These are phyloP conservation scores for Andrena flavipes DNA, from an alignment of 2,888 invertebrate genomes.

Conservation along the genomic window DNA sequence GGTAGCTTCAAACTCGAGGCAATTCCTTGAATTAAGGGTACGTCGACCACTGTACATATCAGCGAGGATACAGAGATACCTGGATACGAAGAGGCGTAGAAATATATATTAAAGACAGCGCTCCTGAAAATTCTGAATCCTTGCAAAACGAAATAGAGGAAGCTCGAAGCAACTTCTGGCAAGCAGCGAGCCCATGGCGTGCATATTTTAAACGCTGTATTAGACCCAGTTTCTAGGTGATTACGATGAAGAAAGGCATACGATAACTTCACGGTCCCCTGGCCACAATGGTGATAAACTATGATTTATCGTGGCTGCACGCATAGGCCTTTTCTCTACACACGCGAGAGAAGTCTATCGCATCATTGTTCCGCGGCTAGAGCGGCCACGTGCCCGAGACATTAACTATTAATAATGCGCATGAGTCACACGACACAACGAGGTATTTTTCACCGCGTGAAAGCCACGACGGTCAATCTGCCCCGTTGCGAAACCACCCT, in stretches of 20 bases:
- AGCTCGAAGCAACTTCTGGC: no score
- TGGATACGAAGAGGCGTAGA: no score
- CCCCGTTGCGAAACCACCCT: conserved; percentile 18
- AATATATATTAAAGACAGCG: no score
- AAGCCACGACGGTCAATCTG: conserved; percentile 22
- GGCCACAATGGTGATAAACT: conserved; percentile 59
- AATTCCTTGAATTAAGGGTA: no score
- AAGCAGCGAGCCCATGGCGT: conserved; percentile 24
- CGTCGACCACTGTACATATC: no score
- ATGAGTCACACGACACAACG: conserved; percentile 34
- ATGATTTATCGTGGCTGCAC: conserved; percentile 61
- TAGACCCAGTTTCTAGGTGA: conserved; percentile 49
- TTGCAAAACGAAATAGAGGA: no score
- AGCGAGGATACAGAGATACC: no score
- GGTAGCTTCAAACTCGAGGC: no score
- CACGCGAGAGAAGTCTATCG: conserved; percentile 58
- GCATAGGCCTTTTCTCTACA: not conserved
- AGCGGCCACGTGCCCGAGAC: conserved; percentile 65
- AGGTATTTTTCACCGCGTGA: conserved; percentile 9
- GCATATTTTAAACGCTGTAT: conserved; percentile 38
- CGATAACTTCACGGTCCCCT: conserved; percentile 52
- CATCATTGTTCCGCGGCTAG: conserved; percentile 57
- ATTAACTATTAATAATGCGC: conserved; percentile 57
- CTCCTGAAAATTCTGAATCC: no score
- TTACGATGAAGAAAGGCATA: conserved; percentile 46